Evolutionary conservation across 2,888 invertebrate genomes (phyloP), one percentile per base, ranked within the genome.

Genomic region (Mycalesis mineus): DNA sequence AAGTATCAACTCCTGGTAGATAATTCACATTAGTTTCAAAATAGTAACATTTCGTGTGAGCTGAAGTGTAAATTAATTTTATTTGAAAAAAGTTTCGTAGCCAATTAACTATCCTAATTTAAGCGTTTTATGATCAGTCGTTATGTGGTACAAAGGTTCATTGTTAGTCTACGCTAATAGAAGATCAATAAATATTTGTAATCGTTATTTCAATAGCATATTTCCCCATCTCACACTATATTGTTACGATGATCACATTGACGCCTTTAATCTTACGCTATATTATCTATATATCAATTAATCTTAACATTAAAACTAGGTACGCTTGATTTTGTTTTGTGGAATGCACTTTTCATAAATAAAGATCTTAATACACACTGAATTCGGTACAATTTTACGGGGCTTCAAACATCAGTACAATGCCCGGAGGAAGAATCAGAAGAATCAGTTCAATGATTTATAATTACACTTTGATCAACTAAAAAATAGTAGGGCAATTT

Each of bases 261-360:
- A 88, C 84, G 85, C 82, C 78, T 82, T 84, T 74, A 77, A 78
- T 77, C 78, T 84, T 86, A 85, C 68, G 42, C 75, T 83, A 82
- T 53, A 62, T 71, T 74, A 75, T 75, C 75, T 76, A 80, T 75
- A 74, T 61, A 72, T 64, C 67, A 75, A 74, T 75, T 80, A 80
- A 74, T 61, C 69, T 77, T 79, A 80, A 67, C 63, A 65, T 78
- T 75, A 78, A 68, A 78, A 73, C 82, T 84, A 84, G 74, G 77
- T 78, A 84, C 79, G 77, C 76, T 82, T 76, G 80, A 76, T 81
- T 81, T 84, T 80, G 74, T 77, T 75, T 22, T 78, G 85, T 88
- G 88, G 88, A 89, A 89, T 88, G 88, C 88, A 78, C 78, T 14
- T 80, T 81, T 79, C 73, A 83, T 85, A 83, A 82, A 80, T 84